A percentile compares a stretch with the other conserved stretches of the same genome.
Evolutionary conservation across 2,888 invertebrate species (phyloP).

Genomic region (Teinopalpus imperialis): DNA sequence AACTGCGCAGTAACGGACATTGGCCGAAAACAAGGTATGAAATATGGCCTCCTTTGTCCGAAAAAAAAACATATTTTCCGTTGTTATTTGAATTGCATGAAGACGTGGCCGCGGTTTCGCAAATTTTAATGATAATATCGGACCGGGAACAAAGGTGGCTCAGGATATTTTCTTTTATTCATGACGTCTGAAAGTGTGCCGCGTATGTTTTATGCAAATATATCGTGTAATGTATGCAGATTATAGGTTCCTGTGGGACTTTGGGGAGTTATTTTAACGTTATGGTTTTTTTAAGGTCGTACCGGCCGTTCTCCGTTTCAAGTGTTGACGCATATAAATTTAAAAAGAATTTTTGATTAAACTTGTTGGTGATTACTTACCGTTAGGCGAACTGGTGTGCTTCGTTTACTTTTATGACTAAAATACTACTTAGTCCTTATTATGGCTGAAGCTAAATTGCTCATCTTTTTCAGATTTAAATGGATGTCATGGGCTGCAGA

Average conservation of each 20-base stretch:
- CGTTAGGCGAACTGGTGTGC: no score
- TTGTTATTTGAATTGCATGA: slow-evolving; percentile 24
- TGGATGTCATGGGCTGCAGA: no score
- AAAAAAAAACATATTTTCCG: slow-evolving; percentile 17
- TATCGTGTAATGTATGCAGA: slow-evolving; percentile 41
- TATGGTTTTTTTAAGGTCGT: slow-evolving; percentile 14
- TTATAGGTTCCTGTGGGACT: slow-evolving; percentile 35
- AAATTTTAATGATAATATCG: slow-evolving; percentile 39
- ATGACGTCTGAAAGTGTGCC: slow-evolving; percentile 37
- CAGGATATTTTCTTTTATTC: slow-evolving; percentile 42
- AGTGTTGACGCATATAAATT: no score
- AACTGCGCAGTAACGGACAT: slow-evolving; percentile 13
- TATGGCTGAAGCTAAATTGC: no score
- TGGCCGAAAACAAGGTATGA: slow-evolving; percentile 18
- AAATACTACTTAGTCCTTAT: no score
- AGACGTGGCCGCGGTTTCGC: slow-evolving; percentile 23
- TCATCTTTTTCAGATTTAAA: no score
- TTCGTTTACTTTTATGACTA: no score
- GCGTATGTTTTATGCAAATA: slow-evolving; percentile 42
- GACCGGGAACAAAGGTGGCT: slow-evolving; percentile 34
- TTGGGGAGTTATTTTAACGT: slow-evolving; percentile 27
- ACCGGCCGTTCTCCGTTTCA: not conserved
- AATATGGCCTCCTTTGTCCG: slow-evolving; percentile 5
- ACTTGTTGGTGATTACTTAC: no score
- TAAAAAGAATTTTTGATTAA: no score